phyloP scores from a whole-genome alignment of 2,113 vertebrate genomes.

The Australoheros scitulus region DNA sequence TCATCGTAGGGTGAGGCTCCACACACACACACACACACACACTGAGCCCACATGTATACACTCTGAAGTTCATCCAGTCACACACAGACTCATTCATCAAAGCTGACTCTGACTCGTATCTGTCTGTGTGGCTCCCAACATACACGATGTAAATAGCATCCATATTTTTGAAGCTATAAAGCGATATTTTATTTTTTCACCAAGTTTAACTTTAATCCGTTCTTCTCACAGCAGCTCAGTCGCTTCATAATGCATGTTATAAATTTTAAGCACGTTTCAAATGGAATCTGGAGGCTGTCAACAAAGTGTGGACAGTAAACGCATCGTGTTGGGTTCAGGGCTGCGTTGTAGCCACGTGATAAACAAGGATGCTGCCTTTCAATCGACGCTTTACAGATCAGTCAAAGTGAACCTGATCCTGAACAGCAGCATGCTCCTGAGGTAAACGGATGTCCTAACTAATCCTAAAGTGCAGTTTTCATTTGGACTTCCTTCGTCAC shows the following conservation, averaged over 20 bases:
- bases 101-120: conserved; percentile 12
- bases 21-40: not conserved
- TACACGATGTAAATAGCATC: not conserved
- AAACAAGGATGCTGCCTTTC: not conserved
- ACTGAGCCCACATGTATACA: not conserved
- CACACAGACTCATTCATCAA: conserved; percentile 48
- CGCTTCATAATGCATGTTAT: not conserved
- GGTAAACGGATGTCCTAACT: too few species aligned
- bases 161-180: not conserved
- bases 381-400: too few species aligned
- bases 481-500: not conserved
- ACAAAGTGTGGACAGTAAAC: too few species aligned
- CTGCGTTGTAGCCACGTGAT: not conserved
- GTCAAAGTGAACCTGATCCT: not conserved
- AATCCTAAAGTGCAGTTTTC: not conserved
- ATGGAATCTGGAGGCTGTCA: too few species aligned
- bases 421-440: too few species aligned
- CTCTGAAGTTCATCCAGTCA: conserved; percentile 18
- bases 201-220: not conserved
- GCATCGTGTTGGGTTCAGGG: not conserved
- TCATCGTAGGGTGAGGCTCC: conserved; percentile 28
- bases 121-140: not conserved
- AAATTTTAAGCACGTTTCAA: not conserved
- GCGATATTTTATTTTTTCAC: not conserved
- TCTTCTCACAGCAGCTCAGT: not conserved